Conservation (phyloP, 2,113 vertebrate genomes). For the Pardalotus punctatus region DNA sequence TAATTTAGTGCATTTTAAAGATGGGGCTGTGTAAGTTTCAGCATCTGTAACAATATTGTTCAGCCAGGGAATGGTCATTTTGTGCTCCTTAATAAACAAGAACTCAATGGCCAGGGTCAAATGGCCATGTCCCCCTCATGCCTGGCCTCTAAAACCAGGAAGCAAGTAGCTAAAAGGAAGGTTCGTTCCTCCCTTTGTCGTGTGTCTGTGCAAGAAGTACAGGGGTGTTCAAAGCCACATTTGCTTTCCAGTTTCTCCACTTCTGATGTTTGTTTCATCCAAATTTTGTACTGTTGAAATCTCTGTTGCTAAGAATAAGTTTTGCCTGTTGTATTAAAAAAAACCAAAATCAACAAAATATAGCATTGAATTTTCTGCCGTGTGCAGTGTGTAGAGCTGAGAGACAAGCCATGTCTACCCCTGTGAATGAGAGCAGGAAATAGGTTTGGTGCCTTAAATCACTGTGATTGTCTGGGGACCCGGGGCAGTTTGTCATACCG, state of each 20-base stretch:
- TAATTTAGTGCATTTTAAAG: background rate
- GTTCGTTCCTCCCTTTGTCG: background rate
- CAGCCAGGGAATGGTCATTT: background rate
- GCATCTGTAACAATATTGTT: background rate
- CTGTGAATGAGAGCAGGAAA: accelerated
- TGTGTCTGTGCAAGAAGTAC: background rate
- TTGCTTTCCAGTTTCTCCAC: background rate
- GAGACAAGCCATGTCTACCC: background rate
- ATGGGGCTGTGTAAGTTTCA: background rate
- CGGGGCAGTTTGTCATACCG: background rate
- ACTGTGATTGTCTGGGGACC: background rate
- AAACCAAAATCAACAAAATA: background rate
- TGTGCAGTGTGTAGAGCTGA: background rate
- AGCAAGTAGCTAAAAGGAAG: background rate
- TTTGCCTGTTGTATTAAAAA: background rate
- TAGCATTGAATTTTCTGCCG: background rate
- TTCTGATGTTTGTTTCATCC: background rate
- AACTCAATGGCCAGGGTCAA: background rate
- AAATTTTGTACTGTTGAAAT: background rate
- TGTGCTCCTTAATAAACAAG: background rate
- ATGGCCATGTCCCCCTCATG: background rate
- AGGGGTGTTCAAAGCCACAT: background rate
- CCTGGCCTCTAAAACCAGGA: background rate
- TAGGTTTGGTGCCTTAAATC: background rate
- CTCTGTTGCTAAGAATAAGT: background rate